Evolutionary conservation across 2,888 invertebrate species (phyloP).

Genomic region (Saturnia pavonia): DNA sequence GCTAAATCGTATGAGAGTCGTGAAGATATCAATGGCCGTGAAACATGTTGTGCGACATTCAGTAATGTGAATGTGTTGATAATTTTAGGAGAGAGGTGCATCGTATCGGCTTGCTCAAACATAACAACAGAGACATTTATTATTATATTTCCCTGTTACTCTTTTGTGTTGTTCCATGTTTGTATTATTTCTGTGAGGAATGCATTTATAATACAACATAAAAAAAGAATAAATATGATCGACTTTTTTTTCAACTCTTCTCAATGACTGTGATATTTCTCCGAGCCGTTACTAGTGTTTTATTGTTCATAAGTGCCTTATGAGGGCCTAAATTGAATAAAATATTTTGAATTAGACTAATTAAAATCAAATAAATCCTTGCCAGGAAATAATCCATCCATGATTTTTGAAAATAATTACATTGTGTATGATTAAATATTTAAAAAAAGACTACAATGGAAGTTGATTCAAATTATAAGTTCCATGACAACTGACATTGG

Average conservation of each 20-base stretch:
- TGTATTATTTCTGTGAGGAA: not conserved
- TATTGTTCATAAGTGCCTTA: no score
- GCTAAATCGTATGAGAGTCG: not conserved
- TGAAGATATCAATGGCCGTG: not conserved
- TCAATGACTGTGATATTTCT: no score
- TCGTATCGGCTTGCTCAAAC: constrained; percentile 1
- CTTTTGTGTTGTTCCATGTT: not conserved
- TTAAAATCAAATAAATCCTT: no score
- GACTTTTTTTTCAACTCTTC: no score
- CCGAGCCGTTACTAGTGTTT: no score
- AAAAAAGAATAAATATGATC: no score
- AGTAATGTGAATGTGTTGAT: not conserved
- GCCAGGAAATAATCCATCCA: no score
- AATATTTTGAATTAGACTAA: not conserved
- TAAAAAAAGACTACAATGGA: not conserved
- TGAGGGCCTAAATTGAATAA: no score
- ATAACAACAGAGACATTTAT: not conserved
- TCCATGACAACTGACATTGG: not conserved
- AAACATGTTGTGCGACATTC: not conserved
- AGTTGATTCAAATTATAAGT: not conserved
- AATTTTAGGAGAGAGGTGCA: not conserved
- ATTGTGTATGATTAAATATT: no score
- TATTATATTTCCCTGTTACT: not conserved
- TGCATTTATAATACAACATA: not conserved
- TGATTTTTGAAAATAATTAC: no score